These are phyloP conservation scores for Noctua fimbriata DNA, from an alignment of 2,888 invertebrate species.

Conservation along the genomic window DNA sequence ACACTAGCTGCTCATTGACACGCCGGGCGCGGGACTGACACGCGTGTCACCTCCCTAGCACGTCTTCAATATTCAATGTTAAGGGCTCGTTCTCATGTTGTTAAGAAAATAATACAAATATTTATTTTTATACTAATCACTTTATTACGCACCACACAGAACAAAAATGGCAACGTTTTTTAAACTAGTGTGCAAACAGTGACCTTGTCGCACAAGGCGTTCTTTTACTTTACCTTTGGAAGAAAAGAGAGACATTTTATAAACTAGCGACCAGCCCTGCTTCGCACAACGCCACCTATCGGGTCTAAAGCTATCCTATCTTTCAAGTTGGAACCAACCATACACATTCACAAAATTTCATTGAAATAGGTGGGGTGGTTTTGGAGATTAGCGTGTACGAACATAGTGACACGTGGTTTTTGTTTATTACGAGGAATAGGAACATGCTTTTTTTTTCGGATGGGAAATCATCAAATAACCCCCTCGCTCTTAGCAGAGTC, in stretches of 20 bases:
- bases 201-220: background rate
- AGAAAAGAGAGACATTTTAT: background rate
- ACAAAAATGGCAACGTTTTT: background rate
- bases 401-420: background rate
- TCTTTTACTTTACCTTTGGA: background rate
- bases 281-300: background rate
- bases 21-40: constrained; percentile 67
- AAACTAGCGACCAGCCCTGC: background rate
- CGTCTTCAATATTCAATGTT: constrained; percentile 67
- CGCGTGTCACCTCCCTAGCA: constrained; percentile 68
- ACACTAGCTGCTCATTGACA: constrained; percentile 68
- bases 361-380: background rate
- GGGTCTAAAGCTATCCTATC: background rate
- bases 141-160: background rate
- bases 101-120: background rate
- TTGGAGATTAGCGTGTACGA: background rate
- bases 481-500: no score
- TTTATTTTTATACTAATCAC: background rate
- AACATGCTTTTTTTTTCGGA: no score
- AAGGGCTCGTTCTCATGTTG: constrained; percentile 55
- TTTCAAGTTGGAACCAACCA: background rate
- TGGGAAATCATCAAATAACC: no score
- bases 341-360: background rate
- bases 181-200: background rate
- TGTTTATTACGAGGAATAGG: no score